Base-by-base conservation (phyloP, 2,797 vertebrate species). In the Micromesistius poutassou region DNA sequence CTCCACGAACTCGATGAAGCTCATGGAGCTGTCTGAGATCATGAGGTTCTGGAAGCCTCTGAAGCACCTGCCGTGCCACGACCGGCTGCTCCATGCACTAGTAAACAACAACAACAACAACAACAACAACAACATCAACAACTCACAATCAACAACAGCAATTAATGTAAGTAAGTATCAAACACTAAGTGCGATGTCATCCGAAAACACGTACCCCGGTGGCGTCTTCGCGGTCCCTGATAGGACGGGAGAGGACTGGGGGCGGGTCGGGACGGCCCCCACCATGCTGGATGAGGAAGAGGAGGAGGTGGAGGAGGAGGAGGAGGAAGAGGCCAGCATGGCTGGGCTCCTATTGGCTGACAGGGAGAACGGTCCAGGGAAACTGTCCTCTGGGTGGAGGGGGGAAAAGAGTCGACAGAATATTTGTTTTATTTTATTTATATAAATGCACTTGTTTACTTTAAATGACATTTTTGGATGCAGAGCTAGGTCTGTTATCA, bases 21-120 rank as follows among this genome's bases (percentile, higher is more conserved):
- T 98, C 97, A 99, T 99, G 74, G 94, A 97, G 90, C 96, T 98
- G 87, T 99, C 98, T 0, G 97, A 98, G 74, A 97, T 96, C 95
- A 98, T 98, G 87, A 99, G 96, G 85, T 95, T 97, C 90, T 99
- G 97, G 85, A 99, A 99, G 5, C 97, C 96, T 80, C 95, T 96
- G 91, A 97, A 95, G 77, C 95, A 93, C 0, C 96, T 94, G 28
- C 98, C 97, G 0, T 98, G 98, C 97, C 97, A 99, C n/a, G 97
- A 98, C 82, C 95, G 94, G 91, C 97, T 98, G 93, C 95, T 97
- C 96, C 98, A 97, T 0, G 96, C 87, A 82, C 98, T 98, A 81
- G 38, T 30, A 9, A 68, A 68, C 62, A 28, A 28, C 62, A 28
- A 25, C 62, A 66, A 66, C 62, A 66, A 25, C 62, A 28, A 66